Percentiles rank a stretch among this genome's conserved stretches.
Evolutionary conservation across 2,888 invertebrate species (phyloP).

Genomic region (Thereva nobilitata): DNA sequence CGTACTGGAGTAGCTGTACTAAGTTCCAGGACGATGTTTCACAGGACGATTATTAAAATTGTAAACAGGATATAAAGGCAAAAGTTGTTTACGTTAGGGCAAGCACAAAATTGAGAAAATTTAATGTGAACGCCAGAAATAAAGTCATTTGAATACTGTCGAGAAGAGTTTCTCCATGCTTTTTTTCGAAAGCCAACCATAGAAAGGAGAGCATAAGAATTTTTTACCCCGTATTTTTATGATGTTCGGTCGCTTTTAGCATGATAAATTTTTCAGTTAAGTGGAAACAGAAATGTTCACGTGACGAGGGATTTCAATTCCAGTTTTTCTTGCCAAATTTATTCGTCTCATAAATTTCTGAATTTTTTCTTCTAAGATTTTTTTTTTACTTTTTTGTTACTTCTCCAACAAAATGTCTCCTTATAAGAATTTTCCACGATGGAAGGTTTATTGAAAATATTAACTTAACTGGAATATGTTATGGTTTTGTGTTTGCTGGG

Average conservation of each 20-base stretch:
- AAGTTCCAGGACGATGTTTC: not conserved
- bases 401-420: too few species aligned
- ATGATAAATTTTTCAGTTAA: conserved; percentile 8
- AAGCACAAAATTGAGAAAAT: conserved; percentile 28
- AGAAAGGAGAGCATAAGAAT: not conserved
- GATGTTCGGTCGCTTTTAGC: conserved; percentile 12
- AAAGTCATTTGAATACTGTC: conserved; percentile 20
- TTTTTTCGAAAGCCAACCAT: too few species aligned
- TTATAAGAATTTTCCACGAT: too few species aligned
- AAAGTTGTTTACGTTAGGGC: conserved; percentile 21
- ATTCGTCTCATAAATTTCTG: not conserved
- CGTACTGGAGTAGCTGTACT: not conserved
- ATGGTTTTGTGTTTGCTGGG: too few species aligned
- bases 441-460: too few species aligned
- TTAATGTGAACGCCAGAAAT: conserved; percentile 3
- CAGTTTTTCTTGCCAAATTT: not conserved
- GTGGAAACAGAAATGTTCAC: conserved; percentile 8
- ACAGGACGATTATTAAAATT: conserved; percentile 24
- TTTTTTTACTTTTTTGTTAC: too few species aligned
- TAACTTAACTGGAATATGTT: too few species aligned
- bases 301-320: conserved; percentile 14
- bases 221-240: not conserved
- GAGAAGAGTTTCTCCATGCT: conserved; percentile 1
- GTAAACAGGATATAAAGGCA: conserved; percentile 22
- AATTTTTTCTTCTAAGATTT: not conserved